Evolutionary conservation across 2,888 invertebrate species (phyloP).

Genomic region (Dicyrtoma fusca): DNA sequence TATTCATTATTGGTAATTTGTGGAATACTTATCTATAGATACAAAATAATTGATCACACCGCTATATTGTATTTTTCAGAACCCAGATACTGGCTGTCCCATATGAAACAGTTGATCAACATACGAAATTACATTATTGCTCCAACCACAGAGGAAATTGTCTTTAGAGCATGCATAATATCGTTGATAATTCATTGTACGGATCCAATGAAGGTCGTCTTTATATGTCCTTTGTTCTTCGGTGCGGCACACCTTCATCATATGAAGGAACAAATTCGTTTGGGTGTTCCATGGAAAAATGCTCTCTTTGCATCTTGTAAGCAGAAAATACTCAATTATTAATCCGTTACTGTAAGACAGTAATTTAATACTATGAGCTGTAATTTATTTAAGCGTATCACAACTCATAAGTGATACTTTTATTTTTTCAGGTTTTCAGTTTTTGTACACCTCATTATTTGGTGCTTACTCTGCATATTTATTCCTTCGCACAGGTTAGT

Average conservation of each 20-base stretch:
- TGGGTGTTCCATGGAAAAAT: constrained; percentile 71
- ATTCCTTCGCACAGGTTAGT: constrained; percentile 78
- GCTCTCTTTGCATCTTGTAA: constrained; percentile 75
- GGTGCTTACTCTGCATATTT: constrained; percentile 93
- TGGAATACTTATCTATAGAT: too few species aligned
- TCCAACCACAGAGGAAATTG: constrained; percentile 93
- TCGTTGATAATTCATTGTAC: constrained; percentile 84
- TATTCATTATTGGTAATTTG: too few species aligned
- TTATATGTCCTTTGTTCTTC: constrained; percentile 87
- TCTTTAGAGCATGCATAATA: constrained; percentile 93
- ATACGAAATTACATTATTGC: constrained; percentile 87
- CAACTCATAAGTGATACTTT: too few species aligned
- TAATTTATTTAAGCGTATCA: too few species aligned
- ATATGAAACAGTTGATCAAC: constrained; percentile 70
- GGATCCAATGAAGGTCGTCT: constrained; percentile 72
- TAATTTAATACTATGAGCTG: too few species aligned
- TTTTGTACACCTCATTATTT: constrained; percentile 87
- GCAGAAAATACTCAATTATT: constrained; percentile 58
- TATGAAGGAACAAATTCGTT: constrained; percentile 75
- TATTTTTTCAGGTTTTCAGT: constrained; percentile 73
- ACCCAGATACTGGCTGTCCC: constrained; percentile 69
- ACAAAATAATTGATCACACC: too few species aligned
- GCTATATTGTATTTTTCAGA: constrained; percentile 64
- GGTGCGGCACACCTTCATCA: constrained; percentile 94
- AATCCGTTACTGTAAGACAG: background rate